phyloP scores from a whole-genome alignment of 2,888 invertebrate species.

The Lacanobia wlatinum region DNA sequence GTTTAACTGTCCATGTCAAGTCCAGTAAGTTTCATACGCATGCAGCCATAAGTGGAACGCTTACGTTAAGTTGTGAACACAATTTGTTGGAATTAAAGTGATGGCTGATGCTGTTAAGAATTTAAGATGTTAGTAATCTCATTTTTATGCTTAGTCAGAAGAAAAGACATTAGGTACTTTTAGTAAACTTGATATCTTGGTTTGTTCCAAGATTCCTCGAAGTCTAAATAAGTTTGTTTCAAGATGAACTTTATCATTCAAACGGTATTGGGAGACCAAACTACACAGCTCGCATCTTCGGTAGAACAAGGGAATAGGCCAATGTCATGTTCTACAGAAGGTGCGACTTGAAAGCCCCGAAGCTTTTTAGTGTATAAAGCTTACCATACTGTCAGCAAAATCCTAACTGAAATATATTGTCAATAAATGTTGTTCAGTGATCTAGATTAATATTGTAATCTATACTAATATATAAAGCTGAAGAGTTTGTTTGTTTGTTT shows the following conservation, averaged over 20 bases:
- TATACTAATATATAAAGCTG: too few species aligned
- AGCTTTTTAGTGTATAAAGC: too few species aligned
- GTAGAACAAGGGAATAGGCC: too few species aligned
- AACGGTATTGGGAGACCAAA: neutral
- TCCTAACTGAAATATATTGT: too few species aligned
- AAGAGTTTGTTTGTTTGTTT: too few species aligned
- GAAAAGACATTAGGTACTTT: neutral
- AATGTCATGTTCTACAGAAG: too few species aligned
- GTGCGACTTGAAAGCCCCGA: too few species aligned
- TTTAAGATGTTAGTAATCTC: constrained; percentile 32
- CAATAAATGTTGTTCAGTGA: too few species aligned
- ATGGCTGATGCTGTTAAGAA: constrained; percentile 20
- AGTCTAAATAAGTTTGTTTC: neutral
- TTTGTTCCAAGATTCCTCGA: neutral
- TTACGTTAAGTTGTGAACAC: constrained; percentile 39
- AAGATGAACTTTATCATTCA: neutral
- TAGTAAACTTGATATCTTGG: neutral
- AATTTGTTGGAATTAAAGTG: constrained; percentile 51
- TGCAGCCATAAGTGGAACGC: constrained; percentile 19
- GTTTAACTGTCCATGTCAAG: constrained; percentile 38
- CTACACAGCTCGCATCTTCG: neutral
- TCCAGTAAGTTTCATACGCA: constrained; percentile 9
- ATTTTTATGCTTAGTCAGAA: neutral
- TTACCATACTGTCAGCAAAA: too few species aligned
- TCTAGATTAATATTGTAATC: too few species aligned